phyloP scores from a whole-genome alignment of 2,888 invertebrate species.

The Malacosoma neustria region DNA sequence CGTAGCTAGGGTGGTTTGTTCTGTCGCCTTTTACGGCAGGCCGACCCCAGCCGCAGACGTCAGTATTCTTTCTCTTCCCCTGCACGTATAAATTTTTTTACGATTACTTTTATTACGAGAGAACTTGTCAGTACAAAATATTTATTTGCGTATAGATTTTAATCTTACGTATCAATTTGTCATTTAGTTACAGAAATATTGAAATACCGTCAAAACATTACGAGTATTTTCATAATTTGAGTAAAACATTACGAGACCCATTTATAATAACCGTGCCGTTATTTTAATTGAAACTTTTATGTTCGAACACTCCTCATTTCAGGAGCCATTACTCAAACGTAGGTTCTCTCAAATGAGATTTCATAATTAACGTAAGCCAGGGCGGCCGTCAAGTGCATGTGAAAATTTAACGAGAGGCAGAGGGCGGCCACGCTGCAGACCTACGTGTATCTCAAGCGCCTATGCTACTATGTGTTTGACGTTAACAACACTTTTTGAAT shows the following conservation, averaged over 20 bases:
- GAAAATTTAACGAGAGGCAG: conserved; percentile 67
- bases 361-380: conserved; percentile 72
- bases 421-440: conserved; percentile 32
- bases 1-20: no score
- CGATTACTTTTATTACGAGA: no score
- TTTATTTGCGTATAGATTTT: no score
- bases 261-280: conserved; percentile 17
- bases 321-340: conserved; percentile 62
- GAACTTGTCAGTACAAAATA: no score
- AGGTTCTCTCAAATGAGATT: conserved; percentile 67
- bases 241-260: conserved; percentile 5
- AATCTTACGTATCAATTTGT: no score
- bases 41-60: no score
- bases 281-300: conserved; percentile 50
- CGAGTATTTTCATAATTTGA: background rate
- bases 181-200: no score
- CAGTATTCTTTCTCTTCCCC: no score
- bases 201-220: no score
- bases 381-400: conserved; percentile 70
- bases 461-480: conserved; percentile 38
- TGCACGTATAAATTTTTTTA: no score
- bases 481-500: conserved; percentile 37
- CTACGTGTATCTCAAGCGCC: conserved; percentile 52
- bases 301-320: conserved; percentile 51
- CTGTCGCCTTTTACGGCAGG: no score